Percentiles rank a stretch among this genome's conserved stretches.
Conservation (phyloP, 2,888 invertebrate genomes). For the Malthinus flaveolus region DNA sequence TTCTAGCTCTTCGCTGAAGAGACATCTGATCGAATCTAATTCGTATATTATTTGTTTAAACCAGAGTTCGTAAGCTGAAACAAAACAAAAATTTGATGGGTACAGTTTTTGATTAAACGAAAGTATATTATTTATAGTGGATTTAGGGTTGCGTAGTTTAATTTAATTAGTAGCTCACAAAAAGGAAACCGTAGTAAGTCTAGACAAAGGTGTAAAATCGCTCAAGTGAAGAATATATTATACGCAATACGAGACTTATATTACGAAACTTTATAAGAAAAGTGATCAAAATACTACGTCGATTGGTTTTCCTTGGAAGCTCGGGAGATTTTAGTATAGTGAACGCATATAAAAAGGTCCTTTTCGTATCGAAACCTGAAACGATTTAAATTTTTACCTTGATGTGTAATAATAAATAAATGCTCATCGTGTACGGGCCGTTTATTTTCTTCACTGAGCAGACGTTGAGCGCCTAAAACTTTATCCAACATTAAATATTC, state of each 20-base stretch:
- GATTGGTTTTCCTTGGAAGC: no score
- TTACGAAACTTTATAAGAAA: no score
- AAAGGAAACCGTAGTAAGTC: no score
- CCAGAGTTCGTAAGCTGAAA: constrained; percentile 96
- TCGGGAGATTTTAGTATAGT: no score
- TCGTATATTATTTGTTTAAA: constrained; percentile 99
- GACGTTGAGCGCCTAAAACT: constrained; percentile 76
- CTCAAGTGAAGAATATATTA: background rate
- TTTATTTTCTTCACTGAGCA: constrained; percentile 75
- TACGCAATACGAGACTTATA: background rate
- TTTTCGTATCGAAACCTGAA: no score
- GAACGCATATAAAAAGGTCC: no score
- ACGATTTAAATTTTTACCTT: constrained; percentile 66
- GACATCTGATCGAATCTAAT: constrained; percentile 85
- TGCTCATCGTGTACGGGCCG: constrained; percentile 93
- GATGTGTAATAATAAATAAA: constrained; percentile 96
- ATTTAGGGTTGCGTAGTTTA: no score
- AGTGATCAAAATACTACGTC: no score
- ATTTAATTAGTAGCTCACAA: no score
- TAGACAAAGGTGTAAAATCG: background rate
- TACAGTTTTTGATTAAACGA: no score
- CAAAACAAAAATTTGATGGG: constrained; percentile 20
- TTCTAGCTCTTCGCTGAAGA: constrained; percentile 79
- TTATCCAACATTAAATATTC: constrained; percentile 92
- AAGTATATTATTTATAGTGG: no score